phyloP scores from a whole-genome alignment of 2,797 vertebrate genomes.

The Centropyge bicolor region DNA sequence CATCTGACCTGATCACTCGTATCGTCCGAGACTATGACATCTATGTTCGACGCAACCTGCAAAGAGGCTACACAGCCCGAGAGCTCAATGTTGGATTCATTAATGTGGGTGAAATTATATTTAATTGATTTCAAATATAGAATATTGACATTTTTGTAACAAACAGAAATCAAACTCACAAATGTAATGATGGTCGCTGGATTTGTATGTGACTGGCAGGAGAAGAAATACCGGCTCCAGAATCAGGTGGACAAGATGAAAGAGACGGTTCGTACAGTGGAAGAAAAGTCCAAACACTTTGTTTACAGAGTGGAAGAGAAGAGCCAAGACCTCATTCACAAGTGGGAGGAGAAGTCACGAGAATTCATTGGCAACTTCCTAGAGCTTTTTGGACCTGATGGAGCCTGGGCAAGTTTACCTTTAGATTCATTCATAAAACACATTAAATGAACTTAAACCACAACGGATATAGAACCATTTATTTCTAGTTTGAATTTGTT shows the following conservation, averaged over 20 bases:
- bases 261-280: slow-evolving; percentile 96
- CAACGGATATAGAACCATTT: not conserved
- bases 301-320: slow-evolving; percentile 98
- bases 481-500: not conserved
- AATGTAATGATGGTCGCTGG: not conserved
- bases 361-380: slow-evolving; percentile 98
- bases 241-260: slow-evolving; percentile 99
- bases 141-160: not conserved
- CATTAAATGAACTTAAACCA: not conserved
- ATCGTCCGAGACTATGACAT: slow-evolving; percentile 97
- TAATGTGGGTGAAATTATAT: slow-evolving; percentile 85
- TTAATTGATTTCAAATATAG: not conserved
- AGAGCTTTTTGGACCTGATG: slow-evolving; percentile 96
- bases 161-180: not conserved
- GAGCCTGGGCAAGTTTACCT: slow-evolving; percentile 90
- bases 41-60: slow-evolving; percentile 95
- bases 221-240: slow-evolving; percentile 97
- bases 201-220: slow-evolving; percentile 79
- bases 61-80: slow-evolving; percentile 96
- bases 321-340: slow-evolving; percentile 97
- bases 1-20: slow-evolving; percentile 97
- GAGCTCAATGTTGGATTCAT: slow-evolving; percentile 98
- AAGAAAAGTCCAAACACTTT: slow-evolving; percentile 98
- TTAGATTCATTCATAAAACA: slow-evolving; percentile 7
- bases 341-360: slow-evolving; percentile 99